These are phyloP conservation scores for Solenopsis invicta DNA, from an alignment of 1,140 invertebrate genomes.

Conservation along the genomic window DNA sequence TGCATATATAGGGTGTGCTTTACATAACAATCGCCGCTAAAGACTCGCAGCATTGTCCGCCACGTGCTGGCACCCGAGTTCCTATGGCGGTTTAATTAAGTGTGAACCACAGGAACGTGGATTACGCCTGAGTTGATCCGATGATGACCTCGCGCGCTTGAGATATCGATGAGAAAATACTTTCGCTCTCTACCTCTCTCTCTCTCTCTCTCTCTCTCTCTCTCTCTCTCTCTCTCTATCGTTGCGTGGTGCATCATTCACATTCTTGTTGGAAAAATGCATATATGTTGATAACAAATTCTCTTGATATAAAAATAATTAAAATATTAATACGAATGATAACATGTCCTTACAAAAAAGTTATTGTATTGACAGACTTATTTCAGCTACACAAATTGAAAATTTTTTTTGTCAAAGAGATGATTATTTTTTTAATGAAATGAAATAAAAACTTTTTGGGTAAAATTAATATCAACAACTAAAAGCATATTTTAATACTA, in stretches of 20 bases:
- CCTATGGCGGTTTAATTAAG: conserved; percentile 87
- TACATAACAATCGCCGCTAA: conserved; percentile 87
- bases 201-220: conserved; percentile 66
- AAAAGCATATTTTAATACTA: background rate
- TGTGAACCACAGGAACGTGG: conserved; percentile 87
- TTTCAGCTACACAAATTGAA: background rate
- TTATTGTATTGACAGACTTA: background rate
- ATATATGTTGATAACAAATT: background rate
- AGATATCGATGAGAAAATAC: conserved; percentile 84
- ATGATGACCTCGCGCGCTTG: conserved; percentile 84
- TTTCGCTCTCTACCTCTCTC: conserved; percentile 52
- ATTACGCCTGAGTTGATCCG: conserved; percentile 86
- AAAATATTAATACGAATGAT: conserved; percentile 1
- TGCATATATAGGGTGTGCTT: conserved; percentile 85
- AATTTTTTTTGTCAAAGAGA: background rate
- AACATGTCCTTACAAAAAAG: background rate
- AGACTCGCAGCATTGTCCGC: conserved; percentile 86
- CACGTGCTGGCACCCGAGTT: conserved; percentile 85
- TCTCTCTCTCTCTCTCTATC: background rate
- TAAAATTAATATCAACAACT: background rate
- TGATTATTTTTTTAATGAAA: background rate
- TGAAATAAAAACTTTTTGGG: background rate
- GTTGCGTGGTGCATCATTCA: conserved; percentile 23
- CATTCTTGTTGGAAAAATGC: conserved; percentile 18
- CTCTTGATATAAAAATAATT: background rate